Evolutionary conservation across 2,888 invertebrate genomes (phyloP), one percentile per base, ranked within the genome.

Genomic region (Rhingia rostrata): DNA sequence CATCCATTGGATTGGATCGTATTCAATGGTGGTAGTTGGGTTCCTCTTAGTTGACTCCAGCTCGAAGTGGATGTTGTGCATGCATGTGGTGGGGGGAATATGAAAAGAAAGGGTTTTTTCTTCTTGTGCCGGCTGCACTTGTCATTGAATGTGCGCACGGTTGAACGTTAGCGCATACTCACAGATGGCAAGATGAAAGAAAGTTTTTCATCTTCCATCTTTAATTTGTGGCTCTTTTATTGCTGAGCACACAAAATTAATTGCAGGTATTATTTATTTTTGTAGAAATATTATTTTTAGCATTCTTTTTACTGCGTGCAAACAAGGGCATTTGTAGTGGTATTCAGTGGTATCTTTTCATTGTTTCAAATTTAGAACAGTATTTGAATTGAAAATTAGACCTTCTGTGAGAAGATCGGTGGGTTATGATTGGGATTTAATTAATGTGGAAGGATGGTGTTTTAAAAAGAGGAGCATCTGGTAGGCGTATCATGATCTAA

Each of bases 181-280:
- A 60, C 69, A 61, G 63, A 73, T 73, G 78, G 67, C 35, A 61
- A 22, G 4, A 49, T 58, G 54, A 12, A 84, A 84, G 84, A 84
- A 84, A 84, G 80, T 84, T 84, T 79, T 74, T 63, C 47, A 22
- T 74, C 47, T 72, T 32, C 30, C 47, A 56, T 39, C 39, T 73
- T 66, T 72, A 47, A 22, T 22, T 22, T 7, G 14, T 56, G 64
- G 12, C 45, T 66, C 54, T 78, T 67, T 78, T 72, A 72, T 79
- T 66, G 70, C 41, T 14, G 41, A 41, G 64, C 58, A 74, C 51
- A 66, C 41, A 32, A 63, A 78, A 60, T 80, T 79, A 84, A 84
- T 84, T 84, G 79, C 64, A 33, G 69, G 47, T 60, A 78, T 84
- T 84, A 79, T 79, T 69, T 69, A 58, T 64, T 79, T 79, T 84